Base-by-base conservation (phyloP, 2,113 vertebrate species). In the Genyomyrus donnyi region DNA sequence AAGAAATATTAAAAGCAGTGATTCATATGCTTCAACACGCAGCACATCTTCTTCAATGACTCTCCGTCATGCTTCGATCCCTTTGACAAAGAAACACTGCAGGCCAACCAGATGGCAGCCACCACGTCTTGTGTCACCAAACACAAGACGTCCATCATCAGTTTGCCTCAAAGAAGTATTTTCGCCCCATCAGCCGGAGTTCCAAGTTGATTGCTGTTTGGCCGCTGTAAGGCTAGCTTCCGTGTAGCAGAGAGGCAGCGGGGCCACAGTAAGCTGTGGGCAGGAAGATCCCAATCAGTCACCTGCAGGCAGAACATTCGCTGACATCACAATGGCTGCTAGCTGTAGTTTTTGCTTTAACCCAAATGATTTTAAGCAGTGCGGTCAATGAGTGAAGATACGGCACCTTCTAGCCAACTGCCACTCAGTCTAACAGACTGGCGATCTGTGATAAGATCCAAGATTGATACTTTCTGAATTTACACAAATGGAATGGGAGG, bases 1-100 rank as follows among this genome's bases (percentile, higher is more conserved):
- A 89, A 83, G 49, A 88, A 50, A 66, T 66, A 70, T 88, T 21
- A 88, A 74, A 74, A 70, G 80, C 49, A 89, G 88, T 39, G 8
- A 53, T 84, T 80, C 39, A 10, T 24, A 21, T 19, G 88, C 49
- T 42, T 10, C 17, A 70, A 49, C 70, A 83, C 7, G 50, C 46
- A 19, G 48, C 31, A n/a, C 3, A 17, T 50, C 31, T 89, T 31
- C 48, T 21, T 52, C 49, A 15, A 21, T 3, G 19, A 21, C 39
- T 49, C 74, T 49, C 3, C 46, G 49, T 56, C 35, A 42, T 24
- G 6, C 15, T 24, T 49, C 84, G 6, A 19, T 45, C 45, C n/a
- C n/a, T 7, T 7, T 6, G 45, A 88, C 2, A 42, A 46, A 50
- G 45, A 85, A 45, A 48, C 45, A 46, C 83, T 27, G 45, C 45